Conservation (phyloP, 2,797 vertebrate genomes). For the Etheostoma nigrum region DNA sequence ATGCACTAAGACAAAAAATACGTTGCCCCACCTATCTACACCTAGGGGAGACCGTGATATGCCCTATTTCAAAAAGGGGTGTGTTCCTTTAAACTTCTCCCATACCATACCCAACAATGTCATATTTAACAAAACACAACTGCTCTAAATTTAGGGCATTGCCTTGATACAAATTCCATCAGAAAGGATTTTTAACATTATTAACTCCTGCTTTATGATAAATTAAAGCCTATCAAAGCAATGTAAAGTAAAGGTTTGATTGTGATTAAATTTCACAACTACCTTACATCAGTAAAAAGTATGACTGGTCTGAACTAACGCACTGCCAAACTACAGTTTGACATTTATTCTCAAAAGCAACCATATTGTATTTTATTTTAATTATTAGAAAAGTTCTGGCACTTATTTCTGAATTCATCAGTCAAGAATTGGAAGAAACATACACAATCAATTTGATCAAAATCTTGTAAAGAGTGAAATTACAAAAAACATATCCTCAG, state of each 20-base stretch:
- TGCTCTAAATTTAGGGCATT: neutral
- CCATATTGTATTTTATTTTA: neutral
- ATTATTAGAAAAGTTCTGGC: neutral
- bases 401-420: neutral
- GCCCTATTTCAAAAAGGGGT: too few species aligned
- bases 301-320: neutral
- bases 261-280: too few species aligned
- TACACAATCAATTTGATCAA: conserved; percentile 4
- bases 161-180: neutral
- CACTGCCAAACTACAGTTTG: neutral
- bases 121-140: neutral
- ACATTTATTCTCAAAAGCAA: neutral
- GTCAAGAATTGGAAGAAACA: neutral
- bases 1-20: too few species aligned
- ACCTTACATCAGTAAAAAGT: too few species aligned
- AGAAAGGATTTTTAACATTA: neutral
- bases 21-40: too few species aligned
- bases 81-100: neutral
- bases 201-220: neutral
- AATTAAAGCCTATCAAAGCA: neutral
- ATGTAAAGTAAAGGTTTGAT: too few species aligned
- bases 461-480: neutral
- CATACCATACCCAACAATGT: neutral
- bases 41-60: too few species aligned
- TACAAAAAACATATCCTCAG: conserved; percentile 4